Base-by-base conservation (phyloP, 2,888 invertebrate genomes). In the Troilus luridus region DNA sequence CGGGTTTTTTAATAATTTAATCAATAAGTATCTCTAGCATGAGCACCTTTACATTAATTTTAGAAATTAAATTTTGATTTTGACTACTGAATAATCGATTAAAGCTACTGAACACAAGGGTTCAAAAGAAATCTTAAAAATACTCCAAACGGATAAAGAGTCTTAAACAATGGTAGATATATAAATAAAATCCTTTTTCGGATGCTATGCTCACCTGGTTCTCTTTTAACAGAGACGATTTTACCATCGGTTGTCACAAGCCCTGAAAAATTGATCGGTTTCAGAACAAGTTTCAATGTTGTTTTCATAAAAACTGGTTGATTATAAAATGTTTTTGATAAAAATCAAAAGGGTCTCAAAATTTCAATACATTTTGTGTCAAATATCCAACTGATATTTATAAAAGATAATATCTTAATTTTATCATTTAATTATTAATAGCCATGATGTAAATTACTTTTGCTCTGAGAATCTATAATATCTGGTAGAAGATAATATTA, bases 191-290 rank as follows among this genome's bases (percentile, higher is more conserved):
- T 54, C 85, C 56, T n/a, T n/a, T n/a, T 8, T 56, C 5, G 85
- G 85, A 85, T 85, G 21, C n/a, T 56, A 41, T 56, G 85, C 85
- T 85, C 85, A 85, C 85, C 85, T 56, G 85, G 85, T 56, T 85
- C 85, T 56, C 56, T 85, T 85, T 85, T 85, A 58, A 85, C 7
- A 85, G 85, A 85, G 12, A 56, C 11, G 85, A 56, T 2, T 85
- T 85, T 85, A 85, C 85, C 56, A 85, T 85, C 85, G 12, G 56
- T n/a, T 56, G 85, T 85, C 85, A 85, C 14, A 27, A 85, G 85
- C n/a, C 85, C 85, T 85, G 85, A 85, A 85, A 85, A 85, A 85
- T 85, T 56, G 21, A n/a, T 58, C 3, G 85, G 56, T 85, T 56
- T 85, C 21, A 85, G n/a, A 85, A 85, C n/a, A 85, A 56, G 56